phyloP scores from a whole-genome alignment of 2,113 vertebrate species.

The Lonchura striata region DNA sequence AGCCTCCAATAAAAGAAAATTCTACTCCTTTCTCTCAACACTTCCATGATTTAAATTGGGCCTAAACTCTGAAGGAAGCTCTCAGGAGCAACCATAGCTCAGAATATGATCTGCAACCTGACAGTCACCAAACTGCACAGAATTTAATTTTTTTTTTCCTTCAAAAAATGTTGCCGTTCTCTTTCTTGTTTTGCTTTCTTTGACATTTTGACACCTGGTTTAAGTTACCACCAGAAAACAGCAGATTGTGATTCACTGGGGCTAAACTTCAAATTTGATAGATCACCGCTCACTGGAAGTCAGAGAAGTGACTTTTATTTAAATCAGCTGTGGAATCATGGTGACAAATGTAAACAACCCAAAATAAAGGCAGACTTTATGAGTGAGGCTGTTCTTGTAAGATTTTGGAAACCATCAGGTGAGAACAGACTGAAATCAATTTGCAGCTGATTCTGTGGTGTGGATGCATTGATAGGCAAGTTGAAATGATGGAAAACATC shows the following conservation, averaged over 20 bases:
- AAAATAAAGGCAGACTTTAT: neutral
- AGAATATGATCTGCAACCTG: neutral
- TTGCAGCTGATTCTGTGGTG: neutral
- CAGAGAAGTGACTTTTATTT: neutral
- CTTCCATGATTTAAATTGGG: neutral
- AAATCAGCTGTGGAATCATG: neutral
- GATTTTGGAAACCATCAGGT: neutral
- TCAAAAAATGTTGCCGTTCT: neutral
- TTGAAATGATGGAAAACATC: neutral
- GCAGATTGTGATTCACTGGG: neutral
- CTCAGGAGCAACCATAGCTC: neutral
- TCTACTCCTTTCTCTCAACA: neutral
- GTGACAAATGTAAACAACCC: neutral
- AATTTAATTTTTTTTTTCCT: fast-evolving
- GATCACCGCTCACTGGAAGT: neutral
- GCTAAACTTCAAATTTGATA: neutral
- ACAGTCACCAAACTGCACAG: neutral
- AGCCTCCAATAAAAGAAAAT: neutral
- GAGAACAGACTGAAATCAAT: neutral
- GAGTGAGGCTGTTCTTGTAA: neutral
- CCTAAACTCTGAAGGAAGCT: neutral
- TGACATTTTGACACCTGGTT: neutral
- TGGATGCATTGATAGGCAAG: neutral
- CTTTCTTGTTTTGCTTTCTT: neutral
- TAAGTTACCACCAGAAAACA: neutral